Evolutionary conservation across 1,140 invertebrate genomes (phyloP).

Genomic region (Epicauta chinensis): DNA sequence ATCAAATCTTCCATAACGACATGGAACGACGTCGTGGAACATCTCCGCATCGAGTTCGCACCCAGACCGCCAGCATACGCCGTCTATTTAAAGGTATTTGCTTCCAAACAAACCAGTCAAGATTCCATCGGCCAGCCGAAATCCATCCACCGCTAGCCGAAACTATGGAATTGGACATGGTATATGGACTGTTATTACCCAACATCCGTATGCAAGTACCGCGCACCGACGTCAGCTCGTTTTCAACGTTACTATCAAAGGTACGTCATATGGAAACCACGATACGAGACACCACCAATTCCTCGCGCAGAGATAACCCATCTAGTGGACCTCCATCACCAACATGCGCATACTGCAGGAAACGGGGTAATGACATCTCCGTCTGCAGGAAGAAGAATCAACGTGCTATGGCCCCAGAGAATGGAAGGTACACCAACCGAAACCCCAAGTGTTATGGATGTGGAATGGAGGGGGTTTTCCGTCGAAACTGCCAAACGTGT

Average conservation of each 20-base stretch:
- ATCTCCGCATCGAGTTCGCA: conserved; percentile 1
- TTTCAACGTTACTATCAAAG: no score
- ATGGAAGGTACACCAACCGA: not conserved
- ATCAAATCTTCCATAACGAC: not conserved
- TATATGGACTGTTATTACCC: no score
- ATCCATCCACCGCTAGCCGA: not conserved
- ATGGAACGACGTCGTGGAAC: not conserved
- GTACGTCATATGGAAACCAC: no score
- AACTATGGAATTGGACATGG: not conserved
- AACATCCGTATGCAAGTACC: no score
- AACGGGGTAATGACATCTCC: not conserved
- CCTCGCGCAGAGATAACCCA: not conserved
- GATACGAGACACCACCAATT: no score
- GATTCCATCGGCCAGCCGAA: not conserved
- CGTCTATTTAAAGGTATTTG: conserved; percentile 4
- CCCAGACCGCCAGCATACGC: not conserved
- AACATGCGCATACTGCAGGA: not conserved
- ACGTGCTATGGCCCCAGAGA: no score
- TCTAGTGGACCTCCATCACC: no score
- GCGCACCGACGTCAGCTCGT: no score
- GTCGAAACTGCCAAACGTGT: no score
- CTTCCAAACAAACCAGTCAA: not conserved
- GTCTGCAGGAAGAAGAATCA: not conserved
- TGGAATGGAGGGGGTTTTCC: no score
- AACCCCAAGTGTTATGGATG: no score